Percentiles rank a stretch among this genome's conserved stretches.
phyloP scores from a whole-genome alignment of 2,888 invertebrate species.

The Cantharis flavilabris region DNA sequence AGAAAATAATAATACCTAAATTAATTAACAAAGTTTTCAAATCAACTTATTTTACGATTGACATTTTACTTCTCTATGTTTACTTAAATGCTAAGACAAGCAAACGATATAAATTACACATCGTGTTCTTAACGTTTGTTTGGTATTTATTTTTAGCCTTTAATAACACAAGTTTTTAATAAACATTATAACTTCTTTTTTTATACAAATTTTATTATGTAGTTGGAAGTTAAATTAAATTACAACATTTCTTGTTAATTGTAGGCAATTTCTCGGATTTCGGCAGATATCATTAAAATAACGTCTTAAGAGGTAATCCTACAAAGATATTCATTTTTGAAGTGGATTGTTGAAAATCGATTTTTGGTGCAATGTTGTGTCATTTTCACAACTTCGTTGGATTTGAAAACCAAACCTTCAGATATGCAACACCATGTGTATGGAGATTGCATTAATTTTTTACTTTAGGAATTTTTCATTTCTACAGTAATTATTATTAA shows the following conservation, averaged over 20 bases:
- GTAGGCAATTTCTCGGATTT: no score
- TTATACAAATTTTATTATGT: not conserved
- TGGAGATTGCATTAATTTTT: no score
- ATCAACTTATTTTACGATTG: not conserved
- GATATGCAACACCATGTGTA: no score
- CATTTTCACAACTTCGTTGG: no score
- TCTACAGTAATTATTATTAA: no score
- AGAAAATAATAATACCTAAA: not conserved
- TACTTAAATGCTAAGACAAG: not conserved
- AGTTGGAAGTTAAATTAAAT: not conserved
- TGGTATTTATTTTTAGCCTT: not conserved
- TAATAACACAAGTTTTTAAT: not conserved
- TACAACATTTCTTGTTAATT: not conserved
- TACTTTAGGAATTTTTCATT: no score
- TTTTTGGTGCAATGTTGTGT: no score
- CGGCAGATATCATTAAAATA: not conserved
- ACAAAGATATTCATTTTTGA: no score
- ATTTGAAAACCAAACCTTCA: no score
- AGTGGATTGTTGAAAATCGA: no score
- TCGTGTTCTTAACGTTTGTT: not conserved
- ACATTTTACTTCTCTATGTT: not conserved
- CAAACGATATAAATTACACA: not conserved
- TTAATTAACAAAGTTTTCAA: not conserved
- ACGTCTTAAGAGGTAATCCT: not conserved
- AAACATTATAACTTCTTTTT: not conserved